Evolutionary conservation across 2,797 vertebrate species (phyloP), one percentile per base, ranked within the genome.

Genomic region (Acanthornis magna): DNA sequence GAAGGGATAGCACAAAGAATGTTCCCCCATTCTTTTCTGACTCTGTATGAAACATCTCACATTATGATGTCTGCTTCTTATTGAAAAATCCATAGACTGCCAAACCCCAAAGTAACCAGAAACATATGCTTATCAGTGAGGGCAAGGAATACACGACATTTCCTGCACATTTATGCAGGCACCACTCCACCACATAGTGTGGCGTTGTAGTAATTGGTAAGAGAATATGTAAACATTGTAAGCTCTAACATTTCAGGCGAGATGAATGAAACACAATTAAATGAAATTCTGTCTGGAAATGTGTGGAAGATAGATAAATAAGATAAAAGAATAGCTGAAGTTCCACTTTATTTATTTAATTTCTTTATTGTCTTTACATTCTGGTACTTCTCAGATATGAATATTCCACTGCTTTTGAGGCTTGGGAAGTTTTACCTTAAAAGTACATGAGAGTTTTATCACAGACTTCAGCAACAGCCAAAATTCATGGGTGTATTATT

Each of bases 351-450:
- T 29, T 38, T 53, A 8, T 32, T 60, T 32, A 11, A 40, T 34
- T 77, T 60, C 6, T 27, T 26, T 82, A 36, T 65, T 74, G 42
- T 38, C 20, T 84, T 68, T 65, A 50, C 7, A 16, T 84, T 78
- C 26, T 57, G 50, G 6, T 53, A 27, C 23, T 80, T 80, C 55
- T 93, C 57, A 80, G 57, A n/a, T 58, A 42, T 4, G 1, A 81
- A 57, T 78, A 71, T 86, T 67, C 23, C 13, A 34, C 61, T 91
- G 21, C 32, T 84, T 93, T 75, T 86, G 66, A 89, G 47, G n/a
- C 54, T 85, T 89, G 25, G 25, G 32, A 34, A 74, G 21, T 40
- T 61, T 15, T 88, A 14, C 23, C 57, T 73, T 73, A 80, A n/a
- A 88, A 77, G 23, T 36, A 47, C 11, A 16, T 48, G 26, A 13